Base-by-base conservation (phyloP, 2,888 invertebrate genomes). In the Ischnus inquisitorius region DNA sequence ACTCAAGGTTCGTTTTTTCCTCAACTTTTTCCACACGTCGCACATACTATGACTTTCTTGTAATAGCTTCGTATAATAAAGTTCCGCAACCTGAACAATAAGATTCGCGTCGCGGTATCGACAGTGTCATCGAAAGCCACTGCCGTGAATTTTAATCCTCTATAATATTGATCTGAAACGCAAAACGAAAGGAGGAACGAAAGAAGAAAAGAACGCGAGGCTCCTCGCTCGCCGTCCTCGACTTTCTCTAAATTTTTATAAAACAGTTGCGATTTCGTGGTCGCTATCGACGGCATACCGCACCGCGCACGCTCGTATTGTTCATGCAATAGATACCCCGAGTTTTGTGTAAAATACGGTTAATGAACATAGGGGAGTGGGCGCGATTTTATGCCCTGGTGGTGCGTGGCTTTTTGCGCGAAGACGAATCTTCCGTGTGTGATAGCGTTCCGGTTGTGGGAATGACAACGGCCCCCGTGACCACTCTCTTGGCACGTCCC, bases 341-440 rank as follows among this genome's bases (percentile, higher is more conserved):
- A 28, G 43, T 41, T 57, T 25, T 71, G 10, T 46, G 28, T 10
- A 22, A 22, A 83, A 85, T 86, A 85, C 83, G 69, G 85, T 84
- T 48, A 67, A 81, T 71, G 67, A 79, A 79, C 74, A 25, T 60
- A 60, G 60, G 25, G 25, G 69, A n/a, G n/a, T n/a, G n/a, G 65
- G 43, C 64, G 71, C 74, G 65, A 16, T 51, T 46, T 93, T 93
- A 93, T 90, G 92, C 90, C 86, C 92, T 90, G 81, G 92, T 90
- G 83, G 91, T 90, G 79, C 92, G 93, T 82, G 92, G 90, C 82
- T 92, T 93, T 88, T 93, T 93, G 84, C 93, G 92, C 43, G 92
- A 84, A 74, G 91, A 85, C 57, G 89, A 72, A 78, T 92, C 92
- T 71, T 92, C 92, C 62, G 87, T 85, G 41, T 85, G 88, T 74